A percentile compares a stretch with the other conserved stretches of the same genome.
Evolutionary conservation across 2,797 vertebrate genomes (phyloP).

Genomic region (Trichosurus vulpecula): DNA sequence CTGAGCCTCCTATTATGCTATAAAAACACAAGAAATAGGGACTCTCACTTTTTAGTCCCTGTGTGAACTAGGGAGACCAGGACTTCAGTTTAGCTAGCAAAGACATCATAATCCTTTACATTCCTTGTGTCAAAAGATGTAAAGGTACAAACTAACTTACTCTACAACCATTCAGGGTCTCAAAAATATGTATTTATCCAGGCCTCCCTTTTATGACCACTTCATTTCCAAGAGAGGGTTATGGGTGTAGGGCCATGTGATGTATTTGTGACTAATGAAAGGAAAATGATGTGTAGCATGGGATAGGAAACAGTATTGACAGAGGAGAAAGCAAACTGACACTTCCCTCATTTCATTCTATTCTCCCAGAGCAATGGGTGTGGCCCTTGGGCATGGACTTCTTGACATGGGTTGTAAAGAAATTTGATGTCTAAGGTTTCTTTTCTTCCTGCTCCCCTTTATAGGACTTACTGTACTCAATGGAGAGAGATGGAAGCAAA

Average conservation of each 20-base stretch:
- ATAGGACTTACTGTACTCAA: constrained; percentile 59
- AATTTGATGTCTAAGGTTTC: neutral
- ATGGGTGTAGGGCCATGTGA: too few relatives aligned
- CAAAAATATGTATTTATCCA: neutral
- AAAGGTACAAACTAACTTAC: neutral
- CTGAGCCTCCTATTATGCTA: too few relatives aligned
- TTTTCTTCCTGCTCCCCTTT: neutral
- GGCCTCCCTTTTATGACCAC: neutral
- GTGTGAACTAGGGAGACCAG: neutral
- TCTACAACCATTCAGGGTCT: neutral
- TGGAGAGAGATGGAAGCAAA: constrained; percentile 63
- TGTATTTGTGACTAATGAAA: neutral
- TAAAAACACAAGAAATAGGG: too few relatives aligned
- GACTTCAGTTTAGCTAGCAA: neutral
- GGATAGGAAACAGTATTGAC: neutral
- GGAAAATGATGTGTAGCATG: neutral
- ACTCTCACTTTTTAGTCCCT: too few relatives aligned
- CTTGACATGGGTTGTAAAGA: neutral
- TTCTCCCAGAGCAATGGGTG: neutral
- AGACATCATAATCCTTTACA: neutral
- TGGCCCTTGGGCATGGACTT: neutral
- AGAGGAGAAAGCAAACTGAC: neutral
- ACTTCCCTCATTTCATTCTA: neutral
- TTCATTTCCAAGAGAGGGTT: neutral
- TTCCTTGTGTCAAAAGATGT: neutral